Evolutionary conservation across 1,140 invertebrate genomes (phyloP).

Genomic region (Probaryconus sp.): DNA sequence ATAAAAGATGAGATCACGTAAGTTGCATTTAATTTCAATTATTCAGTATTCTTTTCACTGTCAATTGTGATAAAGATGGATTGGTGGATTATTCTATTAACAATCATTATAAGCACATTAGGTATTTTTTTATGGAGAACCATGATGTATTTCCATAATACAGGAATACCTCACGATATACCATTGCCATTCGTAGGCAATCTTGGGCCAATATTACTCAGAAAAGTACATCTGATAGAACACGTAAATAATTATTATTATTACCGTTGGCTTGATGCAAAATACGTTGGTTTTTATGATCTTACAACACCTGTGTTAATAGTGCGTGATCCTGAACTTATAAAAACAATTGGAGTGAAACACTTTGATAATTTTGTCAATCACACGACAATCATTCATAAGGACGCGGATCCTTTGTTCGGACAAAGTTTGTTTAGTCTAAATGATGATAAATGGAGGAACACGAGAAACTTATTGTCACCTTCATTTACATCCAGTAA

Average conservation of each 20-base stretch:
- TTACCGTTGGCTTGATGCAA: constrained; percentile 13
- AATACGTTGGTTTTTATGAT: constrained; percentile 60
- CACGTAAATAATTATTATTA: constrained; percentile 22
- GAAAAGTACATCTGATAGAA: constrained; percentile 9
- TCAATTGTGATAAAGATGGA: no score
- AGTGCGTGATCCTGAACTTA: constrained; percentile 24
- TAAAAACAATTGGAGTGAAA: no score
- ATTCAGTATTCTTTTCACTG: no score
- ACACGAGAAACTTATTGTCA: constrained; percentile 68
- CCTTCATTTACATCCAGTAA: constrained; percentile 73
- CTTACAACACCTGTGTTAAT: constrained; percentile 46
- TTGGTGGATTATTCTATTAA: no score
- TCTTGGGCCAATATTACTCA: constrained; percentile 10
- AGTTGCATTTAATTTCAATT: no score
- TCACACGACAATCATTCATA: no score
- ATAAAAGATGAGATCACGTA: no score
- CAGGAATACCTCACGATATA: constrained; percentile 3
- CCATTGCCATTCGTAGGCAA: constrained; percentile 28
- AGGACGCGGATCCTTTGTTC: constrained; percentile 79
- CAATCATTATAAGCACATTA: no score
- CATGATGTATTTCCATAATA: constrained; percentile 10
- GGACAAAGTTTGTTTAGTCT: constrained; percentile 78
- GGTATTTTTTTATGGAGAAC: no score
- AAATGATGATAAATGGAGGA: constrained; percentile 70
- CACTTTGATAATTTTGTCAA: constrained; percentile 83